Evolutionary conservation across 2,113 vertebrate species (phyloP).

Genomic region (Catharus bicknelli): DNA sequence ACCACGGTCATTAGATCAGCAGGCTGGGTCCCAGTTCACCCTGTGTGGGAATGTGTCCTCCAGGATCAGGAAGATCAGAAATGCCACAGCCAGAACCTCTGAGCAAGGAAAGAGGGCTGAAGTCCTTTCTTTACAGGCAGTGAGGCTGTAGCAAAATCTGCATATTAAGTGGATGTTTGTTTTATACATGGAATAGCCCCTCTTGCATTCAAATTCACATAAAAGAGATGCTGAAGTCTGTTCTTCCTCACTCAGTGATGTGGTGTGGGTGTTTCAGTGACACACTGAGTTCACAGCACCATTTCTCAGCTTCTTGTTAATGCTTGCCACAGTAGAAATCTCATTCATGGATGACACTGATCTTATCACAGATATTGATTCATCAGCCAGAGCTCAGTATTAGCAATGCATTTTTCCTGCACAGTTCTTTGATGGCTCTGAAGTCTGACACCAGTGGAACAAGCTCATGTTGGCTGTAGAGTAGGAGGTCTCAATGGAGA

Average conservation of each 20-base stretch:
- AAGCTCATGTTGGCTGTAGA: neutral
- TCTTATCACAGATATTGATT: constrained; percentile 35
- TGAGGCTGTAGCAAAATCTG: neutral
- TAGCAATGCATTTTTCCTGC: neutral
- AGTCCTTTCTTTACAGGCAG: neutral
- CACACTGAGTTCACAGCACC: neutral
- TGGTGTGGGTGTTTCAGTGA: neutral
- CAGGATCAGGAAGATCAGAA: neutral
- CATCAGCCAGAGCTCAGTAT: constrained; percentile 1
- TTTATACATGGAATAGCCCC: neutral
- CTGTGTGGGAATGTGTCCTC: neutral
- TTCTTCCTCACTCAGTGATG: neutral
- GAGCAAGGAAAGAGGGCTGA: neutral
- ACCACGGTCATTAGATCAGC: neutral
- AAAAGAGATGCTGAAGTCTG: neutral
- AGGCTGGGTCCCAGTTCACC: neutral
- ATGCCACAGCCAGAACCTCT: rapidly evolving
- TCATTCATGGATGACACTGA: constrained; percentile 34
- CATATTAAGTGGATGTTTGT: neutral
- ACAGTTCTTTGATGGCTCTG: neutral
- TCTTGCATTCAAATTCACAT: neutral
- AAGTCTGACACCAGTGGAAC: neutral
- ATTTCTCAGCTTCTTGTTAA: neutral
- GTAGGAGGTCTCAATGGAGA: neutral
- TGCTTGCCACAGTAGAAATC: neutral